Conservation (phyloP, 1,140 invertebrate genomes). For the Apolygus lucorum region DNA sequence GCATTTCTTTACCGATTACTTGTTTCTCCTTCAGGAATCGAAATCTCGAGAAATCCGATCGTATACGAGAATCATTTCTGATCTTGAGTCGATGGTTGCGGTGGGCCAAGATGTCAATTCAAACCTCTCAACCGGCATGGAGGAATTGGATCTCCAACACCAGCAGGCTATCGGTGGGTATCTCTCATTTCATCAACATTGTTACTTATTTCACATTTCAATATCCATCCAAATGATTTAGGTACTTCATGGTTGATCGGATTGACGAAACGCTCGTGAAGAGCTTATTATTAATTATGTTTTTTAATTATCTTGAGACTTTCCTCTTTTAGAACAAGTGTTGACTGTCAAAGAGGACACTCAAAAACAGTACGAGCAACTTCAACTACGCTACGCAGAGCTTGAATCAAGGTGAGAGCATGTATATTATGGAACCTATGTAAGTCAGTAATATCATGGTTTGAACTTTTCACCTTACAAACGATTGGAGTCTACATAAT, state of each 20-base stretch:
- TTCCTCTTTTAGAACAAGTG: constrained; percentile 30
- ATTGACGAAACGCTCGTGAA: no score
- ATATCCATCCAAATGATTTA: no score
- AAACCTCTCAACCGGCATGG: constrained; percentile 33
- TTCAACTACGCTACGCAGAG: constrained; percentile 23
- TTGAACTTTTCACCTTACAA: no score
- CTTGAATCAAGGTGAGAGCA: constrained; percentile 24
- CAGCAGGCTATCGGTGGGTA: constrained; percentile 31
- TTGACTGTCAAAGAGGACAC: constrained; percentile 29
- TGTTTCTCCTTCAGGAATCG: constrained; percentile 27
- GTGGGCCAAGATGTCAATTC: constrained; percentile 34
- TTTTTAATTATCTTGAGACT: neutral
- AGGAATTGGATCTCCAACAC: constrained; percentile 34
- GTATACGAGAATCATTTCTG: constrained; percentile 20
- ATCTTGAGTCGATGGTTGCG: constrained; percentile 31
- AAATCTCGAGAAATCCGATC: constrained; percentile 23
- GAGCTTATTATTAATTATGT: no score
- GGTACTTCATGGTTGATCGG: no score
- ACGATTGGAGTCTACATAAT: no score
- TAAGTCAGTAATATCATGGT: no score
- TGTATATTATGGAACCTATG: no score
- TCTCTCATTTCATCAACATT: no score
- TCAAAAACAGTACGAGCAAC: constrained; percentile 26
- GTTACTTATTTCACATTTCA: neutral
- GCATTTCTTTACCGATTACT: no score